These are phyloP conservation scores for Halisarca cf. caerulea DNA, from an alignment of 37 sponge, comb jelly and placozoan genomes.

Conservation along the genomic window DNA sequence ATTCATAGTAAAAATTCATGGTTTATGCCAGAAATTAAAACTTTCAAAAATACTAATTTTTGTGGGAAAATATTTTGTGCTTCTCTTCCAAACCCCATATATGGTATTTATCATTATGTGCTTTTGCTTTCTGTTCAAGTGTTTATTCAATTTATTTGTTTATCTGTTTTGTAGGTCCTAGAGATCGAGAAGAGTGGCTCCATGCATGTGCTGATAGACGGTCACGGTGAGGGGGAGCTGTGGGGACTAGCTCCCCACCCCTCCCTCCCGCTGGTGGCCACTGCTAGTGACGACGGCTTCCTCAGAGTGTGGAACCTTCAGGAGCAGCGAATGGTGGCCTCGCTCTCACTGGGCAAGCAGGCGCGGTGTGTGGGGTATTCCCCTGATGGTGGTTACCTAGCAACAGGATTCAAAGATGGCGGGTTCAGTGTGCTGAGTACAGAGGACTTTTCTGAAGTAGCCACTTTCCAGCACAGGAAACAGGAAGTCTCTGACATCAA, in stretches of 20 bases:
- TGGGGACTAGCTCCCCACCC: constrained; percentile 95
- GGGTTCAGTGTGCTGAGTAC: constrained; percentile 62
- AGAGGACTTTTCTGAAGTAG: constrained; percentile 47
- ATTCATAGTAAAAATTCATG: too few relatives aligned
- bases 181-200: constrained; percentile 87
- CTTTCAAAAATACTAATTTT: background rate
- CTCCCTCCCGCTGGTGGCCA: constrained; percentile 48
- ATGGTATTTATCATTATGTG: too few relatives aligned
- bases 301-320: constrained; percentile 86
- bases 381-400: constrained; percentile 71
- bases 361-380: constrained; percentile 84
- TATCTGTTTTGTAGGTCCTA: constrained; percentile 51
- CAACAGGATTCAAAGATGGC: constrained; percentile 84
- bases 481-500: constrained; percentile 92
- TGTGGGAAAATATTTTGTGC: background rate
- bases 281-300: constrained; percentile 87
- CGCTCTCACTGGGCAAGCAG: constrained; percentile 40
- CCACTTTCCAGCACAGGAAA: constrained; percentile 83
- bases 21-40: background rate
- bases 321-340: constrained; percentile 39
- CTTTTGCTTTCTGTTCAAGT: background rate
- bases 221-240: constrained; percentile 92
- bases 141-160: background rate
- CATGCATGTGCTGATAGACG: constrained; percentile 78
- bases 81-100: too few relatives aligned